Evolutionary conservation across 2,888 invertebrate species (phyloP).

Genomic region (Ophraella communa): DNA sequence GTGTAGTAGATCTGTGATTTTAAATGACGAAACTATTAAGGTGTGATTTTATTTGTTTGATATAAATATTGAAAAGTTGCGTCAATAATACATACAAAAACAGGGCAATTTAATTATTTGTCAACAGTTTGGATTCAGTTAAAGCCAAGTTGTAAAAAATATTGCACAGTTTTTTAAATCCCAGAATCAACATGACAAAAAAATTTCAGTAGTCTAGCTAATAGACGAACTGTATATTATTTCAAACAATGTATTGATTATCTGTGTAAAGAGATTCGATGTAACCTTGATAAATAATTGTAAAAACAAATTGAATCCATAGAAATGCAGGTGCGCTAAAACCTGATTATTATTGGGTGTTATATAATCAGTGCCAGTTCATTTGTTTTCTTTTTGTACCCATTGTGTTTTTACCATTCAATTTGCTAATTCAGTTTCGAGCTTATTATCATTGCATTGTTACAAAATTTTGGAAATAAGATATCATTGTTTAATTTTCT

Average conservation of each 20-base stretch:
- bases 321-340: conserved; percentile 22
- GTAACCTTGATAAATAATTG: conserved; percentile 20
- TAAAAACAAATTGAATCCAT: conserved; percentile 15
- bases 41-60: too few relatives aligned
- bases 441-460: neutral
- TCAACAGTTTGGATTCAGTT: too few relatives aligned
- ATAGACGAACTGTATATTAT: too few relatives aligned
- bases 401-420: neutral
- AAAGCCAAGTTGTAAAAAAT: too few relatives aligned
- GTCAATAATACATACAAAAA: too few relatives aligned
- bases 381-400: conserved; percentile 9
- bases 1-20: neutral
- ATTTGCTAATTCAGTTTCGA: neutral
- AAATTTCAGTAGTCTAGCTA: too few relatives aligned
- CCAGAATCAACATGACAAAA: too few relatives aligned
- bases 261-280: neutral
- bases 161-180: too few relatives aligned
- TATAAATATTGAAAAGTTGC: too few relatives aligned
- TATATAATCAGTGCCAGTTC: conserved; percentile 15
- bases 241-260: neutral
- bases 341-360: conserved; percentile 10
- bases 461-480: neutral
- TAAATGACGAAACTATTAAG: too few relatives aligned
- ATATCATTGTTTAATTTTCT: too few relatives aligned
- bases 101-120: too few relatives aligned